Percentiles rank a stretch among this genome's conserved stretches.
phyloP scores from a whole-genome alignment of 2,113 vertebrate species.

The Muntiacus reevesi region DNA sequence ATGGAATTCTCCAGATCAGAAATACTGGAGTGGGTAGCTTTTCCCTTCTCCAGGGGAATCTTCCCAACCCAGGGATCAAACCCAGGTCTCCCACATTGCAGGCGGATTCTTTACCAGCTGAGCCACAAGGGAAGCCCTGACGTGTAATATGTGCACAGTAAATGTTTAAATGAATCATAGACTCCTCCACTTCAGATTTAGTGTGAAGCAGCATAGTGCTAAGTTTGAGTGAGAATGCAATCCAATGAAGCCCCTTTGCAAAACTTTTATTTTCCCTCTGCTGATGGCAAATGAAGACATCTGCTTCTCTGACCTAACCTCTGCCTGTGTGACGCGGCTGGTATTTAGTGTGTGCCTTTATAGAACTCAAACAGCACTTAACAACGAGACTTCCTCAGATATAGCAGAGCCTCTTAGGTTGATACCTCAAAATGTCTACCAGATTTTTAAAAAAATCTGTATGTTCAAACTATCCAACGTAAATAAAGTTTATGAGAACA shows the following conservation, averaged over 20 bases:
- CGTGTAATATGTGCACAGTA: neutral
- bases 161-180: neutral
- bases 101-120: neutral
- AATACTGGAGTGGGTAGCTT: neutral
- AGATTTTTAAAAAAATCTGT: neutral
- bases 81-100: neutral
- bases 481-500: neutral
- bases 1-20: neutral
- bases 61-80: neutral
- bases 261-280: neutral
- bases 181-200: neutral
- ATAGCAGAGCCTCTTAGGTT: neutral
- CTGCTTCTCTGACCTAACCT: neutral
- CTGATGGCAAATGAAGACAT: neutral
- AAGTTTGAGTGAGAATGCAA: neutral
- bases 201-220: neutral
- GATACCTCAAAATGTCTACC: neutral
- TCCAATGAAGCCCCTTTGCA: neutral
- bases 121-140: neutral
- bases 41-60: neutral
- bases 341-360: neutral
- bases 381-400: neutral
- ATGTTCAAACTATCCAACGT: neutral
- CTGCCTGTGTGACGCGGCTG: neutral
- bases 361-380: neutral